Base-by-base conservation (phyloP, 2,888 invertebrate genomes). In the Galerucella pusilla region DNA sequence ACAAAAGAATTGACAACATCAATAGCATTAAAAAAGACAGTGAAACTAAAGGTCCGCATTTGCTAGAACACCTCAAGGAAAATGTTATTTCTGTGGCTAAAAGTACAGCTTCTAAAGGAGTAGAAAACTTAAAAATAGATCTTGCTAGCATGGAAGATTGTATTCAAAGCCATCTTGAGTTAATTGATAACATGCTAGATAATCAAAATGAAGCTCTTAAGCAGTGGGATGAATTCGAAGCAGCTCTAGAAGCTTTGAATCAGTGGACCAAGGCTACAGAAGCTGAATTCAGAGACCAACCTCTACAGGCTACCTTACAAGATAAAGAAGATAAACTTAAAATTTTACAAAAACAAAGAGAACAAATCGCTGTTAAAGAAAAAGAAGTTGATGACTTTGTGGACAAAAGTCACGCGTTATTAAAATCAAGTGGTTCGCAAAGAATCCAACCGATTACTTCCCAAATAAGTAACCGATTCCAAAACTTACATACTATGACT, bases 171-270 rank as follows among this genome's bases (percentile, higher is more conserved):
- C 92, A 94, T 83, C 89, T 93, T 63, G 88, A 90, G 69, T 91
- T 92, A 80, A 92, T 94, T 75, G 89, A 90, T 89, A 83, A 73
- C 9, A 75, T 77, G 16, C 49, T 82, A 10, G 68, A 64, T 3
- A 95, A 94, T 83, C 92, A 96, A 75, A 92, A 93, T 78, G 91
- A 92, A 75, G 92, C 94, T 0, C 87, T 96, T 1, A 90, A 92
- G 68, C 94, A 94, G 85, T 98, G 98, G 98, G 91, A 93, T 80
- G 93, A 93, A 75, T 98, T 97, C 86, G 97, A 98, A 85, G 90
- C 91, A 63, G 92, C 93, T 46, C 90, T 96, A 61, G 96, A 97
- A 79, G 90, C 91, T 35, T 91, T 96, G 49, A 94, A 94, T 12
- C 93, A 93, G 81, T 97, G 97, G 97, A 93, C 97, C 80, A 93